A percentile compares a stretch with the other conserved stretches of the same genome.
These are phyloP conservation scores for Arrhamphus sclerolepis DNA, from an alignment of 2,797 vertebrate genomes.

Conservation along the genomic window DNA sequence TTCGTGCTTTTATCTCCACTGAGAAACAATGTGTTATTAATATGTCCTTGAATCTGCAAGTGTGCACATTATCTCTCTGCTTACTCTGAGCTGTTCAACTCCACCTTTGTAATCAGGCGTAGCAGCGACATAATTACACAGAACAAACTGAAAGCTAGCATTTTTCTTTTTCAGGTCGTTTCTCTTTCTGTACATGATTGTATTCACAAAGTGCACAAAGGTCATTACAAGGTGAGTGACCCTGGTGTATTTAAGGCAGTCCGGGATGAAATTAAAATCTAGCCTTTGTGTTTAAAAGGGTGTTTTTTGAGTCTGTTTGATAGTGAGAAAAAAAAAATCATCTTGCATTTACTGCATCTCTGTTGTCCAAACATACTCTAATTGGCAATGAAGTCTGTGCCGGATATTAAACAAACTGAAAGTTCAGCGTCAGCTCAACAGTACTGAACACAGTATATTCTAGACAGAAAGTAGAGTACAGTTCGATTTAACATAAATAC, in stretches of 20 bases:
- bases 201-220: conserved; percentile 21
- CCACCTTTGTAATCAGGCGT: conserved; percentile 34
- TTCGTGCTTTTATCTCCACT: background rate
- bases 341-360: background rate
- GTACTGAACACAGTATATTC: background rate
- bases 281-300: background rate
- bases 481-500: background rate
- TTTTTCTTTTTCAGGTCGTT: background rate
- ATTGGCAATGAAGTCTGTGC: background rate
- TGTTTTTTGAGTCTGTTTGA: background rate
- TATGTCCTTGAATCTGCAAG: background rate
- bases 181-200: conserved; percentile 1
- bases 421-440: no score
- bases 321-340: background rate
- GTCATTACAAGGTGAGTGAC: background rate
- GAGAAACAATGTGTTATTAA: conserved; percentile 32
- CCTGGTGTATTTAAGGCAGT: background rate
- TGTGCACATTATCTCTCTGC: background rate
- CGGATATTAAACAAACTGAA: conserved; percentile 2
- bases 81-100: conserved; percentile 32
- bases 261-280: background rate
- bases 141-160: conserved; percentile 52
- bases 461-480: no score
- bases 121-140: background rate
- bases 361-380: background rate